A percentile compares a stretch with the other conserved stretches of the same genome.
These are phyloP conservation scores for Drosophila parthenogenetica DNA, from an alignment of 2,888 invertebrate species.

Conservation along the genomic window DNA sequence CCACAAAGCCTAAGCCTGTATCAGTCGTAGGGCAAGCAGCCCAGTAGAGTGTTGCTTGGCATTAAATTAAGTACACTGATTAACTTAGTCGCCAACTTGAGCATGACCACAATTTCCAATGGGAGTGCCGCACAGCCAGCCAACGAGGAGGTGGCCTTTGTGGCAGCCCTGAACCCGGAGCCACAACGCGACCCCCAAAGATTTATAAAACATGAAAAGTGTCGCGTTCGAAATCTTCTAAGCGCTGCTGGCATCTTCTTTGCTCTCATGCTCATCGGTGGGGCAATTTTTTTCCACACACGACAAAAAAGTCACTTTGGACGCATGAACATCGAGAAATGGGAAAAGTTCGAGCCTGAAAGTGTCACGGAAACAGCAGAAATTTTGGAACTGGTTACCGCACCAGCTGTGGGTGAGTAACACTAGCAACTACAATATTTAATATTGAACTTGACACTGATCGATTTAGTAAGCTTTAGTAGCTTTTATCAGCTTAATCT, in stretches of 20 bases:
- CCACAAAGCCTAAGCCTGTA: slow-evolving; percentile 3
- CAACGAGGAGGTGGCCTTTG: neutral
- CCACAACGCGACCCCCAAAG: neutral
- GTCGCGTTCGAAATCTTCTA: slow-evolving; percentile 40
- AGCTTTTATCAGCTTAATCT: too few species aligned
- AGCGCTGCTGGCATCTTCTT: slow-evolving; percentile 59
- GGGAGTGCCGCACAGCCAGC: slow-evolving; percentile 11
- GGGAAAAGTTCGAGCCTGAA: neutral
- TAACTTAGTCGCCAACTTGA: slow-evolving; percentile 6
- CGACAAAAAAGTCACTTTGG: slow-evolving; percentile 72
- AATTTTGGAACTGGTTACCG: slow-evolving; percentile 27
- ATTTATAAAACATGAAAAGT: slow-evolving; percentile 14
- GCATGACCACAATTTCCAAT: slow-evolving; percentile 17
- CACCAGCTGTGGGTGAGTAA: slow-evolving; percentile 45
- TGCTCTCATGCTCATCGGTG: slow-evolving; percentile 69
- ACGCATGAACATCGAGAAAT: slow-evolving; percentile 56
- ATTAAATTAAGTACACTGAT: slow-evolving; percentile 27
- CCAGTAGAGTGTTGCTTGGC: slow-evolving; percentile 38
- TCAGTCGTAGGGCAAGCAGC: slow-evolving; percentile 13
- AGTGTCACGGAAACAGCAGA: neutral
- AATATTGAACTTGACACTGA: neutral
- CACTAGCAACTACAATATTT: neutral
- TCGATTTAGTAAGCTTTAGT: too few species aligned
- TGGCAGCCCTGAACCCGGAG: neutral
- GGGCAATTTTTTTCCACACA: slow-evolving; percentile 76